Evolutionary conservation across 1,140 invertebrate genomes (phyloP).

Genomic region (Bombus soroeensis): DNA sequence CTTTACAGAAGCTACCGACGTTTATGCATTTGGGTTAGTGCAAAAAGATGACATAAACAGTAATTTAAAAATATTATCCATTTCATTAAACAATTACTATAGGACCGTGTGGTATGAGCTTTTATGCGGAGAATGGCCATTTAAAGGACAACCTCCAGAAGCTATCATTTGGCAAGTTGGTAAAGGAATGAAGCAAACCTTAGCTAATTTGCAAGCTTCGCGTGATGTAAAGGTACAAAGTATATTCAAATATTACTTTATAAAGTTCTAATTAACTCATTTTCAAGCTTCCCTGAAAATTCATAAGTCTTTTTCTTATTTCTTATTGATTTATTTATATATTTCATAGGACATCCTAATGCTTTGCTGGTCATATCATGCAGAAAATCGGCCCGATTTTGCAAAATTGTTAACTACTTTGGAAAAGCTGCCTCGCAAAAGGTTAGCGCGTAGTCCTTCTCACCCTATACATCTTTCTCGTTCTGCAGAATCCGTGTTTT

Average conservation of each 20-base stretch:
- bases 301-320: neutral
- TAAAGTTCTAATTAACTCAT: neutral
- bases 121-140: slow-evolving; percentile 97
- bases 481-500: slow-evolving; percentile 96
- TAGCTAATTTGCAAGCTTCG: slow-evolving; percentile 96
- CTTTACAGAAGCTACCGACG: slow-evolving; percentile 95
- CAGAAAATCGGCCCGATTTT: slow-evolving; percentile 95
- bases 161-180: slow-evolving; percentile 99
- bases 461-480: slow-evolving; percentile 97
- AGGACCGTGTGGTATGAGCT: slow-evolving; percentile 99
- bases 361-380: slow-evolving; percentile 96
- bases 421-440: slow-evolving; percentile 95
- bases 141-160: slow-evolving; percentile 95
- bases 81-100: slow-evolving; percentile 65
- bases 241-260: slow-evolving; percentile 32
- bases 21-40: slow-evolving; percentile 98
- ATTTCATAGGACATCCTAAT: slow-evolving; percentile 95
- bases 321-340: slow-evolving; percentile 17
- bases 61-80: neutral
- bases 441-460: slow-evolving; percentile 97
- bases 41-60: neutral
- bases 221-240: slow-evolving; percentile 95
- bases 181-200: slow-evolving; percentile 96
- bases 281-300: slow-evolving; percentile 37
- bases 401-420: slow-evolving; percentile 91